These are phyloP conservation scores for Mylabris sibirica DNA, from an alignment of 2,888 invertebrate species.

Conservation along the genomic window DNA sequence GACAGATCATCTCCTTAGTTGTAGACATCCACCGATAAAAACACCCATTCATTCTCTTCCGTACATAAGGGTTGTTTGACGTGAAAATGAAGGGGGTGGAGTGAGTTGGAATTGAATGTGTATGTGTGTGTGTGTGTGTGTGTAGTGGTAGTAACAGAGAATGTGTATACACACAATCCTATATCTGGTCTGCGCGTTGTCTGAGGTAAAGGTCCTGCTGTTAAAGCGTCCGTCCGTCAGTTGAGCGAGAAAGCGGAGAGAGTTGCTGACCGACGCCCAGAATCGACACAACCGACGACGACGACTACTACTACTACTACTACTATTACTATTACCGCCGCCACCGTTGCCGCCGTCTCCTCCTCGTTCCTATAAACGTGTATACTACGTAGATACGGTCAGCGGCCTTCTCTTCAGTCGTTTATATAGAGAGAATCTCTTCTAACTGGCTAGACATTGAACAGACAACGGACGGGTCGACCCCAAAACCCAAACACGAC, in stretches of 20 bases:
- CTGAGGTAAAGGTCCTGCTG: conserved; percentile 51
- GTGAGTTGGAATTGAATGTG: conserved; percentile 15
- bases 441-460: conserved; percentile 51
- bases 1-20: background rate
- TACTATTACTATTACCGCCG: background rate
- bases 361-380: conserved; percentile 35
- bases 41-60: background rate
- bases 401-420: conserved; percentile 45
- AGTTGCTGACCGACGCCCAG: conserved; percentile 13
- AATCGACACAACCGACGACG: background rate
- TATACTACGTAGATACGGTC: conserved; percentile 27
- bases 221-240: conserved; percentile 43
- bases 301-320: background rate
- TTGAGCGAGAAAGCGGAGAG: conserved; percentile 31
- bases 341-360: conserved; percentile 24
- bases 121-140: conserved; percentile 9
- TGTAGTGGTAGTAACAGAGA: conserved; percentile 14
- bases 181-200: conserved; percentile 47
- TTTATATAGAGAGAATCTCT: conserved; percentile 38
- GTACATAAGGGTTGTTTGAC: conserved; percentile 19
- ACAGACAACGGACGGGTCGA: conserved; percentile 47
- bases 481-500: conserved; percentile 21
- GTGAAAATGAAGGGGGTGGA: conserved; percentile 34
- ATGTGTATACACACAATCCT: conserved; percentile 16
- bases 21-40: background rate